A percentile compares a stretch with the other conserved stretches of the same genome.
phyloP scores from a whole-genome alignment of 2,113 vertebrate genomes.

The Aythya baeri region DNA sequence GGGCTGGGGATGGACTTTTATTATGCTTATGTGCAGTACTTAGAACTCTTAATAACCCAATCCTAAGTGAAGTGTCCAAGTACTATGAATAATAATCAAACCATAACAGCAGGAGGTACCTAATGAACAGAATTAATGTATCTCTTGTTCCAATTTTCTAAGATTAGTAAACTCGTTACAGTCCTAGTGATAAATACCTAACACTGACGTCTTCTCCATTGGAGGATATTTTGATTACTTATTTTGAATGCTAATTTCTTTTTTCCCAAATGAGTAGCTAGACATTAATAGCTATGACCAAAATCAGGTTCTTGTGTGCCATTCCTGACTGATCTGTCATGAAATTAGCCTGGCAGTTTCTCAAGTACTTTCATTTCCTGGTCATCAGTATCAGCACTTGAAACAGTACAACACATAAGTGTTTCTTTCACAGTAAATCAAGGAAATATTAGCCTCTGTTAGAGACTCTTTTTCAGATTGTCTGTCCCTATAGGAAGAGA shows the following conservation, averaged over 20 bases:
- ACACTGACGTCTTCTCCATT: background rate
- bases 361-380: background rate
- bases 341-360: constrained; percentile 25
- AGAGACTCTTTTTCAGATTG: background rate
- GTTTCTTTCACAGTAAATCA: constrained; percentile 39
- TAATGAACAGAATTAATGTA: constrained; percentile 56
- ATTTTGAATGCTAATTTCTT: background rate
- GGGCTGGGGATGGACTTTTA: constrained; percentile 13
- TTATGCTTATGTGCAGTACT: background rate
- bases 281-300: background rate
- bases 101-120: constrained; percentile 53
- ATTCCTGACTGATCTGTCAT: background rate
- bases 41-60: constrained; percentile 42
- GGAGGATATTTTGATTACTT: background rate
- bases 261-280: background rate
- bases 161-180: constrained; percentile 53
- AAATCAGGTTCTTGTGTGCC: background rate
- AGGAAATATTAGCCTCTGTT: background rate
- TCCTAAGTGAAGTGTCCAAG: constrained; percentile 30
- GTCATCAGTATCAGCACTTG: background rate
- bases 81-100: constrained; percentile 46
- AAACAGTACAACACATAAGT: background rate
- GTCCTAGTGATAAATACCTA: constrained; percentile 1
- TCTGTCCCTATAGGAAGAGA: background rate
- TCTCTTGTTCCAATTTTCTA: constrained; percentile 24